Conservation (phyloP, 2,797 vertebrate genomes). For the Mormyrus hasselquistii region DNA sequence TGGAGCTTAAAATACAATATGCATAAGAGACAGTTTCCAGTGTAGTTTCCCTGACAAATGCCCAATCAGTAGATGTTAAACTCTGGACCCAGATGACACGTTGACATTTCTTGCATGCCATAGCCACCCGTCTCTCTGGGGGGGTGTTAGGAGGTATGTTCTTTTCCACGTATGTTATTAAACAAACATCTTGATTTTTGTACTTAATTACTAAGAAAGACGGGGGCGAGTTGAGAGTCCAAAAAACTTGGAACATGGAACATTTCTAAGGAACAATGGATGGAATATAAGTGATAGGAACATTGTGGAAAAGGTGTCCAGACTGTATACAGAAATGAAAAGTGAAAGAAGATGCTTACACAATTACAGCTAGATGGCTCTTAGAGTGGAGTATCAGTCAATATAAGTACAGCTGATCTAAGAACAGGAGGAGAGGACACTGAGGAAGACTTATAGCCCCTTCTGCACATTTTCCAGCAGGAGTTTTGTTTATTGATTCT, state of each 20-base stretch:
- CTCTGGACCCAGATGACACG: neutral
- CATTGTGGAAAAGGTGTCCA: neutral
- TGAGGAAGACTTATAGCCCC: neutral
- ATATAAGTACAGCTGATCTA: neutral
- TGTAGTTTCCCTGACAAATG: neutral
- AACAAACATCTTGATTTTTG: neutral
- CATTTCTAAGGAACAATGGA: neutral
- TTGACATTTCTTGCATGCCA: neutral
- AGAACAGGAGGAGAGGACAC: neutral
- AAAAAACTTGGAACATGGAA: neutral
- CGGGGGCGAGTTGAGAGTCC: neutral
- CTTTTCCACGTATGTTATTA: neutral
- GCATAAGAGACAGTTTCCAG: too few relatives aligned
- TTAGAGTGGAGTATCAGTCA: neutral
- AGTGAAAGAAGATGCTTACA: neutral
- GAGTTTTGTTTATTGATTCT: neutral
- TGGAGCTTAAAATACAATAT: neutral
- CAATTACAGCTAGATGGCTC: neutral
- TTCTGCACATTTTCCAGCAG: neutral
- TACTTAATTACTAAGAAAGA: neutral
- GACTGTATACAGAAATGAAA: neutral
- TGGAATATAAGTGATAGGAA: neutral
- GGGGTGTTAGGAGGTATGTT: neutral
- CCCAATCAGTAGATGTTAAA: neutral
- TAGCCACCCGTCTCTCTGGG: neutral